These are phyloP conservation scores for Nesidiocoris tenuis DNA, from an alignment of 2,888 invertebrate genomes.

Conservation along the genomic window DNA sequence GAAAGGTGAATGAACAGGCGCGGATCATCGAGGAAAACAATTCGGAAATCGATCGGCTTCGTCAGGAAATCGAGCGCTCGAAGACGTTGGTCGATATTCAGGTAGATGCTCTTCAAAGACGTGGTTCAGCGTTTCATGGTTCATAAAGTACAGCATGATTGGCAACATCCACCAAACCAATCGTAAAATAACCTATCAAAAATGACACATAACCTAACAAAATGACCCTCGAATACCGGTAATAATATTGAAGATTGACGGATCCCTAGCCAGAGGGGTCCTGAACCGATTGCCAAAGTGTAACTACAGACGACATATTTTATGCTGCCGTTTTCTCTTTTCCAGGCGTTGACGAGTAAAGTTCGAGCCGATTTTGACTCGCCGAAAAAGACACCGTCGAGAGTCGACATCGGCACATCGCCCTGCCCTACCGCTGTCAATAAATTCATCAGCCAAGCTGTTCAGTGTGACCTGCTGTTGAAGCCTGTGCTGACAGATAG, in stretches of 20 bases:
- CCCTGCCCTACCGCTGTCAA: constrained; percentile 52
- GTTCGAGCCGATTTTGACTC: constrained; percentile 58
- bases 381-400: constrained; percentile 29
- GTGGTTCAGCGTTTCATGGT: too few relatives aligned
- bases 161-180: too few relatives aligned
- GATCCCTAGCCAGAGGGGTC: too few relatives aligned
- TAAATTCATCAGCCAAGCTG: constrained; percentile 48
- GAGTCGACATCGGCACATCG: constrained; percentile 2
- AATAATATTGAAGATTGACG: too few relatives aligned
- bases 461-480: constrained; percentile 22
- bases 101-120: too few relatives aligned
- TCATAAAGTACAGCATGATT: too few relatives aligned
- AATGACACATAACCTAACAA: too few relatives aligned
- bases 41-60: constrained; percentile 45
- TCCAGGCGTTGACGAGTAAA: constrained; percentile 58
- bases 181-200: too few relatives aligned
- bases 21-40: constrained; percentile 53
- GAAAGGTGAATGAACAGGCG: constrained; percentile 56
- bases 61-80: constrained; percentile 61
- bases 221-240: too few relatives aligned
- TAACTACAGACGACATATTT: too few relatives aligned
- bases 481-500: constrained; percentile 8
- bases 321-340: neutral
- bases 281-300: too few relatives aligned
- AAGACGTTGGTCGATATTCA: constrained; percentile 62